A percentile compares a stretch with the other conserved stretches of the same genome.
phyloP scores from a whole-genome alignment of 2,888 invertebrate genomes.

The Sinelater perroti region DNA sequence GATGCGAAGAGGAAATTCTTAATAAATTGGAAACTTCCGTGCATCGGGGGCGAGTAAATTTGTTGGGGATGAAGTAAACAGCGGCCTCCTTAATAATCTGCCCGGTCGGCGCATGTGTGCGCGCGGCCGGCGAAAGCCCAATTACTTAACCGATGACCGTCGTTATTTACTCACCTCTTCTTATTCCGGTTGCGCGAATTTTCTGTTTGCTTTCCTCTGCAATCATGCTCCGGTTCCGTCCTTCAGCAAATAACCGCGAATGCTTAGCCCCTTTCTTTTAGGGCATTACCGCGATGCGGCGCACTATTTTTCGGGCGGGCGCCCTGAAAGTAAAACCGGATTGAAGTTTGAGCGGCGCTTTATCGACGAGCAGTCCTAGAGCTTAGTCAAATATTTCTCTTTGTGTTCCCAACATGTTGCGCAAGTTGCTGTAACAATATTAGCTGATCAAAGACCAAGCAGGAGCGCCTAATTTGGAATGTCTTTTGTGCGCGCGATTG shows the following conservation, averaged over 20 bases:
- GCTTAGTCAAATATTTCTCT: constrained; percentile 35
- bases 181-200: constrained; percentile 45
- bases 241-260: constrained; percentile 52
- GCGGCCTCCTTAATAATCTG: constrained; percentile 36
- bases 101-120: constrained; percentile 23
- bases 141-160: constrained; percentile 60
- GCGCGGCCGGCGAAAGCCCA: constrained; percentile 53
- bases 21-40: constrained; percentile 38
- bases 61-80: constrained; percentile 34
- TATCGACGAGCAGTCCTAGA: too few relatives aligned
- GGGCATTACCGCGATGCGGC: constrained; percentile 22
- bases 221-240: constrained; percentile 52
- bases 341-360: too few relatives aligned
- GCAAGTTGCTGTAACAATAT: constrained; percentile 49
- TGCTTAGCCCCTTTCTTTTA: constrained; percentile 32
- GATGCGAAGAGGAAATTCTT: constrained; percentile 36
- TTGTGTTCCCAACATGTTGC: constrained; percentile 44
- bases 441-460: constrained; percentile 49
- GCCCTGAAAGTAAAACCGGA: too few relatives aligned
- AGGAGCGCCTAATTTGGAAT: constrained; percentile 35
- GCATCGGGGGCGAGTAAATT: constrained; percentile 25
- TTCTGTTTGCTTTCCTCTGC: constrained; percentile 51
- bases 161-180: constrained; percentile 57
- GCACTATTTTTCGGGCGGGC: constrained; percentile 14
- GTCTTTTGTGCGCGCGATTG: constrained; percentile 37